A percentile compares a stretch with the other conserved stretches of the same genome.
phyloP scores from a whole-genome alignment of 2,113 vertebrate genomes.

The Paradoxurus hermaphroditus region DNA sequence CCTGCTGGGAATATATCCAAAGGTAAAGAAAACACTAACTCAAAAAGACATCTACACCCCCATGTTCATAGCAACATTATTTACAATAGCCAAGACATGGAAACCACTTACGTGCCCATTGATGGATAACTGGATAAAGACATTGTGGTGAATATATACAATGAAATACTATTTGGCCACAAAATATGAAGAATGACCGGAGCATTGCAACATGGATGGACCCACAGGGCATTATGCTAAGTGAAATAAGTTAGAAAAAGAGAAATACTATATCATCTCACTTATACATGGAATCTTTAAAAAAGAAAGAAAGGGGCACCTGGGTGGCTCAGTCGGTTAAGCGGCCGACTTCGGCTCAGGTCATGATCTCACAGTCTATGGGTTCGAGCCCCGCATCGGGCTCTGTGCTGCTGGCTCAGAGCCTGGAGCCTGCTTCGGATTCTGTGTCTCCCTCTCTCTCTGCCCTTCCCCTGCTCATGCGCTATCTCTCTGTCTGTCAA shows the following conservation, averaged over 20 bases:
- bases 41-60: not conserved
- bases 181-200: not conserved
- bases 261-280: not conserved
- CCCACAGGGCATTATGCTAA: not conserved
- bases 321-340: too few species aligned
- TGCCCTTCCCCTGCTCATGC: too few species aligned
- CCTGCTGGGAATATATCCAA: not conserved
- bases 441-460: too few species aligned
- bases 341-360: too few species aligned
- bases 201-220: not conserved
- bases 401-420: too few species aligned
- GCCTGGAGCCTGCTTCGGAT: too few species aligned
- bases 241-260: not conserved
- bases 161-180: not conserved
- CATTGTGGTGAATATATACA: not conserved
- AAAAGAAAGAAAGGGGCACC: not conserved
- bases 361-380: too few species aligned
- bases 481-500: too few species aligned
- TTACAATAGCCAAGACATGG: not conserved
- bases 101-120: not conserved
- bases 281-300: not conserved
- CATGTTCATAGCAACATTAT: not conserved
- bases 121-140: not conserved
- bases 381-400: too few species aligned
- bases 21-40: not conserved